Evolutionary conservation across 2,797 vertebrate genomes (phyloP), one percentile per base, ranked within the genome.

Genomic region (Choloepus didactylus): DNA sequence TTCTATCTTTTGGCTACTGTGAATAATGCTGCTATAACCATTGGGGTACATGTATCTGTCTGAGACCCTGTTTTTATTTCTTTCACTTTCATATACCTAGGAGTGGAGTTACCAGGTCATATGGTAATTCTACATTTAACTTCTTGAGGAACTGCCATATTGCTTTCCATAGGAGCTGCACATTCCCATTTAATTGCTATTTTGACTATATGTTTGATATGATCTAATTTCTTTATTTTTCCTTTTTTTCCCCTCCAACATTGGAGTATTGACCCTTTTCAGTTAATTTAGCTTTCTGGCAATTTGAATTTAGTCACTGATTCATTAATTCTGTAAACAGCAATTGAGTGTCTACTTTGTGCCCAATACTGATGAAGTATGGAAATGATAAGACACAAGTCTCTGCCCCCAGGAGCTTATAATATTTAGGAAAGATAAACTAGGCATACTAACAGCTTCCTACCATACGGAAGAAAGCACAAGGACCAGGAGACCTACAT

Each of bases 271-370:
- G 60, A 79, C 31, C 72, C 31, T 73, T 96, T 95, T 83, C 31
- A 81, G 49, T 89, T 91, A 82, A 91, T 85, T 89, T 70, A 75
- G 35, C 25, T 83, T 95, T 86, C 80, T 93, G 64, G 23, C 84
- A 25, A 92, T 83, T 89, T 80, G 70, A 95, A 79, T 82, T 62
- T 19, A 60, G 82, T 91, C 11, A 21, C 69, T 70, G 59, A 82
- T 64, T 91, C 6, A n/a, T 15, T 70, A 93, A 62, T 81, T 93
- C 64, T 90, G 51, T 87, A 85, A 94, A n/a, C 0, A 75, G 1
- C n/a, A 76, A 72, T 80, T 95, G 49, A 92, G 38, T 69, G 46
- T 73, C n/a, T 84, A 51, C 46, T 87, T 19, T 69, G 67, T 87
- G 69, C 51, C 54, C 77, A 95, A 79, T 23, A 62, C 16, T 27